Base-by-base conservation (phyloP, 1,140 invertebrate genomes). In the Drosophila baimaii region DNA sequence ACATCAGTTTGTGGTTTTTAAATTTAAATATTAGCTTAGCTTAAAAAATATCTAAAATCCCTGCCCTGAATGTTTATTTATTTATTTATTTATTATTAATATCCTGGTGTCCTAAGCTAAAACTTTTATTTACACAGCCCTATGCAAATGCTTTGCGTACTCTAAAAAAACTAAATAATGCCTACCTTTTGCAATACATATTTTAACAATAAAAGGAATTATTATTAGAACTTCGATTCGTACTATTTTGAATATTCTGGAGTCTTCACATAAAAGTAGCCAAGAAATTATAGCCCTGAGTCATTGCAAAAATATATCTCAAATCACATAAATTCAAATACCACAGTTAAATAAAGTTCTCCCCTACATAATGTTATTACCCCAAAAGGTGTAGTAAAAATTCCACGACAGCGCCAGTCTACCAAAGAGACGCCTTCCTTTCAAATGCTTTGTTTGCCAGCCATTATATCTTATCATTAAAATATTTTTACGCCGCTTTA, bases 401-500 rank as follows among this genome's bases (percentile, higher is more conserved):
- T 46, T 46, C 41, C 56, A 8, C 15, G 41, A 21, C 35, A 31
- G 61, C 61, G 33, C 25, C 61, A 39, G 54, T 59, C 35, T 25
- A 37, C 31, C 7, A 43, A 37, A 25, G 19, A 23, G 17, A 19
- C 33, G 17, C 25, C 33, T 37, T 63, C 19, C 46, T 35, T 54
- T 17, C 51, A 63, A 70, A 70, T 64, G 68, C 35, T 62, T 80
- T 77, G 68, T 77, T 83, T 73, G 49, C 29, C 57, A 35, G 49
- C 43, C 43, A 77, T 88, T 86, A 85, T 68, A 52, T 79, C 84
- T 79, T 78, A 81, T 84, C 84, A 89, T 88, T 85, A 90, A 89
- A 89, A 89, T 90, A 89, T 89, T 89, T 89, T 79, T 54, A 84
- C 77, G 78, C 75, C 66, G 81, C 77, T 77, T 84, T 90, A 81